Conservation (phyloP, 2,888 invertebrate species). For the Drymonia ruficornis region DNA sequence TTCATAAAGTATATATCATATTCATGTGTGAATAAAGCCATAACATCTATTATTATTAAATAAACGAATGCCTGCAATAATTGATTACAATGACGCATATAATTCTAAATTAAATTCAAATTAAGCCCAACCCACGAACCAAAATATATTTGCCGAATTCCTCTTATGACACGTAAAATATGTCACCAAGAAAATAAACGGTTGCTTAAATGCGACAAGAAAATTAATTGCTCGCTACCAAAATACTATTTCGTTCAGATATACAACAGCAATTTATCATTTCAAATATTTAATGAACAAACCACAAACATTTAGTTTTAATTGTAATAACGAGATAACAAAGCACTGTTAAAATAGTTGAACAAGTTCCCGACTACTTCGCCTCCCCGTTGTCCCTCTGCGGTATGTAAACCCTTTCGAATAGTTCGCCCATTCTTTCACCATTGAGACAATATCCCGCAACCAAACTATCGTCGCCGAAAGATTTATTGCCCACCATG, state of each 20-base stretch:
- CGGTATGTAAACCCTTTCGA: constrained; percentile 70
- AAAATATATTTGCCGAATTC: not conserved
- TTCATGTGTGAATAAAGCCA: too few species aligned
- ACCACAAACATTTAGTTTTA: constrained; percentile 23
- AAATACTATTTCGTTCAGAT: constrained; percentile 2
- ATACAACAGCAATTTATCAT: constrained; percentile 10
- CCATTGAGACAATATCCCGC: constrained; percentile 65
- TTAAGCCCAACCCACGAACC: not conserved
- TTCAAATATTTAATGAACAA: constrained; percentile 22
- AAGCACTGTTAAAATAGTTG: constrained; percentile 31
- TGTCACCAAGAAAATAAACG: not conserved
- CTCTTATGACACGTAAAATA: not conserved
- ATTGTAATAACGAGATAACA: constrained; percentile 17
- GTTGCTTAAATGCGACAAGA: not conserved
- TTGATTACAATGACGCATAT: not conserved
- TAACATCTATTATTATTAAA: too few species aligned
- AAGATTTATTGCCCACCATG: constrained; percentile 52
- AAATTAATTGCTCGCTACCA: constrained; percentile 2
- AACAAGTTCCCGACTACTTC: constrained; percentile 39
- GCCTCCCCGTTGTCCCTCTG: constrained; percentile 62
- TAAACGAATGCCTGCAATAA: too few species aligned
- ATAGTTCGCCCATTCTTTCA: constrained; percentile 66
- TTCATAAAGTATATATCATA: too few species aligned
- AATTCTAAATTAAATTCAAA: not conserved
- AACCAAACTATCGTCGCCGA: constrained; percentile 53